Evolutionary conservation across 2,113 vertebrate genomes (phyloP), one percentile per base, ranked within the genome.

Genomic region (Sitta europaea): DNA sequence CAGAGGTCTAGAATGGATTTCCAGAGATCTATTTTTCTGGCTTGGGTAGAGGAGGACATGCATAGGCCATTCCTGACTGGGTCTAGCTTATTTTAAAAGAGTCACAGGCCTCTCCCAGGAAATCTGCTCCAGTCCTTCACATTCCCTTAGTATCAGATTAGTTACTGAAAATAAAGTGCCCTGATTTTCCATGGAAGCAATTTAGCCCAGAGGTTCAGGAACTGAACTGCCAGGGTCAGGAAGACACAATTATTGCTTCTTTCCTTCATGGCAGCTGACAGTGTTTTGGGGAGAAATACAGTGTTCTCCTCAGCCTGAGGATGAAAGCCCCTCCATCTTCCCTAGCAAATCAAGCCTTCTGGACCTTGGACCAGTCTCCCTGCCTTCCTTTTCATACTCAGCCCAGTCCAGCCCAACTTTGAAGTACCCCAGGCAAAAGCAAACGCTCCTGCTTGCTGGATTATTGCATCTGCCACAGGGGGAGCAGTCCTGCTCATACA

Each of bases 401-500:
- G 3, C 6, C 0, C 24, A 29, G 11, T 22, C 28, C 51, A 74
- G 51, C 51, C 40, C 54, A 61, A 12, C 35, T 42, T 12, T 45
- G 20, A 87, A 51, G 23, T 5, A 12, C 2, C 0, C 17, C 10
- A 12, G n/a, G 11, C 45, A 48, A 51, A 73, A 40, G 24, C 0
- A 4, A 68, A 53, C 6, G 4, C 45, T 40, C 36, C 67, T 61
- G 14, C 55, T 62, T 53, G 33, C 27, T 67, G 59, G 28, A 57
- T 48, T 43, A 51, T 1, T 19, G 14, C 16, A 7, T 65, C 62
- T 50, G 28, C 27, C 42, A 51, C 5, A 10, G 20, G 5, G 5
- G 28, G 17, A 70, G 13, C 31, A 36, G 42, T 27, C 19, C 36
- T n/a, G 36, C 48, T 73, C 12, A 0, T 3, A 21, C 7, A 5